phyloP scores from a whole-genome alignment of 30 jellyfish, hydroid and myxozoan genomes.

The Catostylus mosaicus region DNA sequence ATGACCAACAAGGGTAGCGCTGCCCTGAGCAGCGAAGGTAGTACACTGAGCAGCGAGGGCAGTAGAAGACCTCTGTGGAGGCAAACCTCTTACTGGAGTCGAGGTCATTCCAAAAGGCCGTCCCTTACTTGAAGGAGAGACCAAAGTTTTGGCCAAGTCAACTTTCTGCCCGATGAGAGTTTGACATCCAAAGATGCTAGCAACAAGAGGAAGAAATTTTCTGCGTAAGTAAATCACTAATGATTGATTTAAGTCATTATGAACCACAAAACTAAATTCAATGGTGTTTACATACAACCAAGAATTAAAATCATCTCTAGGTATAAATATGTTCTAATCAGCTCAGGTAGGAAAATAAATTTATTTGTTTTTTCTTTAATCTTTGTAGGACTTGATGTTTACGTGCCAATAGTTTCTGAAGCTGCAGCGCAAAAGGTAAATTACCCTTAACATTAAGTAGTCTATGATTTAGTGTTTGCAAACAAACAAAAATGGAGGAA shows the following conservation, averaged over 20 bases:
- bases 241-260: not conserved
- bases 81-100: not conserved
- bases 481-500: no score
- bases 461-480: no score
- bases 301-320: no score
- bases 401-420: conserved; percentile 60
- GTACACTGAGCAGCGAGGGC: no score
- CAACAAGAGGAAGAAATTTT: conserved; percentile 32
- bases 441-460: no score
- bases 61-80: not conserved
- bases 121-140: not conserved
- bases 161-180: not conserved
- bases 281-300: no score
- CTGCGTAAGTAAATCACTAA: conserved; percentile 44
- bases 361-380: not conserved
- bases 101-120: conserved; percentile 1
- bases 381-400: conserved; percentile 55
- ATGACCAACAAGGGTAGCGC: no score
- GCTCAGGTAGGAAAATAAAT: not conserved
- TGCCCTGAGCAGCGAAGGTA: no score
- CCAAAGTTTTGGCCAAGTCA: not conserved
- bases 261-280: no score
- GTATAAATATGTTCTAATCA: no score
- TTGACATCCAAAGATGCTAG: conserved; percentile 36
- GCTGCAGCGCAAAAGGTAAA: conserved; percentile 64